These are phyloP conservation scores for Zonitis immaculata DNA, from an alignment of 2,888 invertebrate species.

Conservation along the genomic window DNA sequence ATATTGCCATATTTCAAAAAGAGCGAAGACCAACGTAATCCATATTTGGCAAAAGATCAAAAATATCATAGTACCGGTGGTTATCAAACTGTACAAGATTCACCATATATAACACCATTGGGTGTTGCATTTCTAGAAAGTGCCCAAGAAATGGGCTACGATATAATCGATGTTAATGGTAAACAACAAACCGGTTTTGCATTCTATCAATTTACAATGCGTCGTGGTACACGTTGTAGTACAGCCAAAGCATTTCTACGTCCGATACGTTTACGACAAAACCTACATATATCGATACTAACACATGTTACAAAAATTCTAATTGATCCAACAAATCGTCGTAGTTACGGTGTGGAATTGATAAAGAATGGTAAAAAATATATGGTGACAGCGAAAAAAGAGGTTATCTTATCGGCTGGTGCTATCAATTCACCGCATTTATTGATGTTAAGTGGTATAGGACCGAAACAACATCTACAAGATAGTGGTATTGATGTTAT, in stretches of 20 bases:
- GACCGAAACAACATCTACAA: constrained; percentile 77
- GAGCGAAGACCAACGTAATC: constrained; percentile 86
- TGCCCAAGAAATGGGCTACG: constrained; percentile 65
- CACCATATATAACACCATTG: constrained; percentile 81
- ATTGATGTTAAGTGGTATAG: constrained; percentile 88
- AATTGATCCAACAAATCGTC: constrained; percentile 67
- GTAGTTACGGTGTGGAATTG: constrained; percentile 80
- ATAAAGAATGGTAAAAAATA: constrained; percentile 63
- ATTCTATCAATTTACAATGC: constrained; percentile 77
- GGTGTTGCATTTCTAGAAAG: constrained; percentile 79
- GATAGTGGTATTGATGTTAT: constrained; percentile 68
- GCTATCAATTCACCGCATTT: constrained; percentile 91
- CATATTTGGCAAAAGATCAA: constrained; percentile 71
- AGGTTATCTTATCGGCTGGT: constrained; percentile 87
- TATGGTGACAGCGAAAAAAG: constrained; percentile 74
- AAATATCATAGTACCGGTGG: constrained; percentile 80
- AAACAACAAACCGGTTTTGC: constrained; percentile 83
- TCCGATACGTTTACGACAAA: constrained; percentile 72
- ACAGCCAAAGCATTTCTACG: constrained; percentile 84
- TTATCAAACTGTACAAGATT: constrained; percentile 78
- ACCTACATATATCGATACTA: constrained; percentile 79
- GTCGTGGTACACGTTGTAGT: constrained; percentile 80
- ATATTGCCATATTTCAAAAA: constrained; percentile 93
- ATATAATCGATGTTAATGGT: constrained; percentile 82
- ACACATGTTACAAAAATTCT: constrained; percentile 73